Conservation (phyloP, 2,113 vertebrate genomes). For the Leptocoma aspasia region DNA sequence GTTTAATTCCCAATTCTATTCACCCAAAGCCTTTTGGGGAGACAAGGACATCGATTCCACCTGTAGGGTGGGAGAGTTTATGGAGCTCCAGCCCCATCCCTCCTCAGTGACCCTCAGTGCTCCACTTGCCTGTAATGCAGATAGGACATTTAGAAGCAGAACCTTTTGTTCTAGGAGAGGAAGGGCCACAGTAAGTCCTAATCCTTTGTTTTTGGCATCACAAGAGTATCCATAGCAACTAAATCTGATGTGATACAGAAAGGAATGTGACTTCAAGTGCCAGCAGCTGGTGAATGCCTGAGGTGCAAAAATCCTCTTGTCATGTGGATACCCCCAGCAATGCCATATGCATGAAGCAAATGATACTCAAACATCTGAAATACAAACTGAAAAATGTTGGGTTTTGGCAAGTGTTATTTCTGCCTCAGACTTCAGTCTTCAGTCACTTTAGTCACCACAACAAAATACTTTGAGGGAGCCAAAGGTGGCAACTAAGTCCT, state of each 20-base stretch:
- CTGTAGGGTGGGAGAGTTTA: not conserved
- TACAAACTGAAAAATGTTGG: not conserved
- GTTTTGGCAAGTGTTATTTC: not conserved
- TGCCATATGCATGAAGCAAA: not conserved
- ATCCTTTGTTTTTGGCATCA: conserved; percentile 63
- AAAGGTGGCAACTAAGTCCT: not conserved
- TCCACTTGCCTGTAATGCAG: not conserved
- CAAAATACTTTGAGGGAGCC: not conserved
- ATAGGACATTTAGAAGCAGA: not conserved
- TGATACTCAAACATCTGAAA: not conserved
- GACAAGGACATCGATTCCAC: not conserved
- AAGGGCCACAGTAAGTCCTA: conserved; percentile 7
- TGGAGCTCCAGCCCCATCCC: not conserved
- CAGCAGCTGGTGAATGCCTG: conserved; percentile 35
- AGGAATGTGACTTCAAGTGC: conserved; percentile 57
- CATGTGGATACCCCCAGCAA: conserved; percentile 15
- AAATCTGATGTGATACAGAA: conserved; percentile 51
- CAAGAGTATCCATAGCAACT: conserved; percentile 60
- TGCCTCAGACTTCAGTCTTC: not conserved
- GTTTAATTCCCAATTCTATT: not conserved
- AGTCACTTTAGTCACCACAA: not conserved
- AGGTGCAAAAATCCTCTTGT: conserved; percentile 26
- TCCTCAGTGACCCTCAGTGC: not conserved
- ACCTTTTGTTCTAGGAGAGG: conserved; percentile 26
- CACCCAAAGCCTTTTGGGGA: not conserved